Evolutionary conservation across 2,797 vertebrate genomes (phyloP).

Genomic region (Anniella stebbinsi): DNA sequence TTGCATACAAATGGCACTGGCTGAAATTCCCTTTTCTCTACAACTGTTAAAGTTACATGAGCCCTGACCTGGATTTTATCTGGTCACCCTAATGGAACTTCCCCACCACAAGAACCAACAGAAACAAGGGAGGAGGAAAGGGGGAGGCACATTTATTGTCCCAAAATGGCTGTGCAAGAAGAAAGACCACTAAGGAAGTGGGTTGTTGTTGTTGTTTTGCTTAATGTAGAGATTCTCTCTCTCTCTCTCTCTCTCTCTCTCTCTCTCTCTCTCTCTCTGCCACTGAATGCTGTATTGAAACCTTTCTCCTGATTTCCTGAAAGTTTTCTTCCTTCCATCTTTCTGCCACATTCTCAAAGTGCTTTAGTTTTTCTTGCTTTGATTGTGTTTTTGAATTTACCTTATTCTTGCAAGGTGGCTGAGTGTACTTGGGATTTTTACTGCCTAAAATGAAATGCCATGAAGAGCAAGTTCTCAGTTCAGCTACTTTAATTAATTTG

Average conservation of each 20-base stretch:
- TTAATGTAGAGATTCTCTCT: too few species aligned
- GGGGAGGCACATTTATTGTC: too few species aligned
- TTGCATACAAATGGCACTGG: too few species aligned
- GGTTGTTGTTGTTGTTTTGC: too few species aligned
- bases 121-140: too few species aligned
- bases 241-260: not conserved
- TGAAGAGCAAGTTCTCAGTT: not conserved
- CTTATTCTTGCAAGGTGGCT: not conserved
- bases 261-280: not conserved
- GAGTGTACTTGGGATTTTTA: not conserved
- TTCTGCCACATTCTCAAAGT: not conserved
- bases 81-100: too few species aligned
- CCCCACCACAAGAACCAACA: too few species aligned
- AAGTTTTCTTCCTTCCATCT: not conserved
- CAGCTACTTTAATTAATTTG: not conserved
- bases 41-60: too few species aligned
- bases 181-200: too few species aligned
- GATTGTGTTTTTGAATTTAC: not conserved
- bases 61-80: too few species aligned
- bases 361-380: not conserved
- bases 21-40: too few species aligned
- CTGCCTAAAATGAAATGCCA: not conserved
- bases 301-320: not conserved
- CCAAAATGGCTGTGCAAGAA: too few species aligned
- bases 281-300: not conserved